Base-by-base conservation (phyloP, 2,888 invertebrate genomes). In the Leptopilina myrica region DNA sequence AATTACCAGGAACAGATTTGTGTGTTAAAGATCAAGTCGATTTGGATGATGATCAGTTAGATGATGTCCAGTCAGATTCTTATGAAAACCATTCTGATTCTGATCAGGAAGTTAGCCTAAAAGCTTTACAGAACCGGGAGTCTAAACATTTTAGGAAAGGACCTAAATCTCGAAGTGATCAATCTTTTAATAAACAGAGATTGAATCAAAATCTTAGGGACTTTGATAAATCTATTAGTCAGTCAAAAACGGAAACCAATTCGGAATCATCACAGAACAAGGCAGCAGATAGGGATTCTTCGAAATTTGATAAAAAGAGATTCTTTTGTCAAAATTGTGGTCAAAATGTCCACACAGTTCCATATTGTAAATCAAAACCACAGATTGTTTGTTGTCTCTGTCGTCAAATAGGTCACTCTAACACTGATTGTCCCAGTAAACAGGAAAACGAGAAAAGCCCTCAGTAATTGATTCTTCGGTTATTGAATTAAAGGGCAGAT, bases 371-470 rank as follows among this genome's bases (percentile, higher is more conserved):
- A n/a, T n/a, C n/a, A 26, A 12, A 67, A 20, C 46, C 67, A 5
- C 20, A 49, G 4, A 11, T 67, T 3, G 67, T 49, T 11, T 67
- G 67, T 20, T 49, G 20, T 12, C 4, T 49, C 49, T 67, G 49
- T 20, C 49, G 49, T 1, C 5, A 67, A 11, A 11, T 5, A 0
- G 20, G 67, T 0, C 67, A 49, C 0, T 5, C 15, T 15, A 67
- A 67, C 11, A 67, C 15, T 11, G 11, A 11, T 49, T 67, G 67
- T 6, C 8, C 49, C 4, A 15, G 49, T 2, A 11, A 20, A 0
- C 67, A 67, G 11, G 12, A 12, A 67, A 67, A 67, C 67, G 46
- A 11, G 40, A 65, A 65, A 7, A n/a, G 65, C 65, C 43, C 43
- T 65, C 43, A 65, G 43, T 65, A 65, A 43, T 5, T 14, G 7